Percentiles rank a stretch among this genome's conserved stretches.
Conservation (phyloP, 2,113 vertebrate genomes). For the Ammodytes dubius region DNA sequence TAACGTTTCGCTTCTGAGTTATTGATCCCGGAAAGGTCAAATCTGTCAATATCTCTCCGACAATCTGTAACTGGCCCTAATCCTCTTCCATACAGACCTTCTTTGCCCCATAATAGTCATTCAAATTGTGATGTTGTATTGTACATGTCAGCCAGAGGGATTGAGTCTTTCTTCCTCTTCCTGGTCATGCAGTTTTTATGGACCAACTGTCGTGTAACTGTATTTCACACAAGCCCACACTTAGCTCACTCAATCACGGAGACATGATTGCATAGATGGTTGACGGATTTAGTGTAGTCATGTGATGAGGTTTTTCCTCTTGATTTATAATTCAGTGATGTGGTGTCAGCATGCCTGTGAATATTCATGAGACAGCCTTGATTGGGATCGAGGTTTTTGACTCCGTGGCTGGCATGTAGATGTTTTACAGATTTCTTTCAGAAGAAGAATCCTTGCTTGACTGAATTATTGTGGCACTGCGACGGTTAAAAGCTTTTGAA, state of each 20-base stretch:
- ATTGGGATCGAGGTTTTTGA: neutral
- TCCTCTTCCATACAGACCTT: no score
- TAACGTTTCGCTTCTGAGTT: no score
- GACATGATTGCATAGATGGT: constrained; percentile 2
- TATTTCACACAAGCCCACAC: constrained; percentile 23
- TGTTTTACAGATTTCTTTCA: neutral
- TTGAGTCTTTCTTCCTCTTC: neutral
- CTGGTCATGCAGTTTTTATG: constrained; percentile 40
- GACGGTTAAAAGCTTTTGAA: constrained; percentile 3
- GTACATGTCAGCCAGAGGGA: neutral
- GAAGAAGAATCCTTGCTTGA: neutral
- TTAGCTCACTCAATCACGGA: neutral
- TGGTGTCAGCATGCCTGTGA: neutral
- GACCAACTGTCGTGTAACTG: constrained; percentile 35
- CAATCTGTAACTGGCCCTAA: no score
- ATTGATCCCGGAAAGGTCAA: no score
- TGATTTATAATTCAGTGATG: neutral
- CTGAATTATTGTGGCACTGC: neutral
- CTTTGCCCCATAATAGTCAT: no score
- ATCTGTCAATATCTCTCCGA: no score
- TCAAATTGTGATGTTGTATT: neutral
- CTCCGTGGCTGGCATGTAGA: neutral
- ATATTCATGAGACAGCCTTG: constrained; percentile 6
- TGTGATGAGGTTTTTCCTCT: neutral
- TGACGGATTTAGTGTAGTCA: constrained; percentile 1